Evolutionary conservation across 2,888 invertebrate genomes (phyloP), one percentile per base, ranked within the genome.

Genomic region (Myopa testacea): DNA sequence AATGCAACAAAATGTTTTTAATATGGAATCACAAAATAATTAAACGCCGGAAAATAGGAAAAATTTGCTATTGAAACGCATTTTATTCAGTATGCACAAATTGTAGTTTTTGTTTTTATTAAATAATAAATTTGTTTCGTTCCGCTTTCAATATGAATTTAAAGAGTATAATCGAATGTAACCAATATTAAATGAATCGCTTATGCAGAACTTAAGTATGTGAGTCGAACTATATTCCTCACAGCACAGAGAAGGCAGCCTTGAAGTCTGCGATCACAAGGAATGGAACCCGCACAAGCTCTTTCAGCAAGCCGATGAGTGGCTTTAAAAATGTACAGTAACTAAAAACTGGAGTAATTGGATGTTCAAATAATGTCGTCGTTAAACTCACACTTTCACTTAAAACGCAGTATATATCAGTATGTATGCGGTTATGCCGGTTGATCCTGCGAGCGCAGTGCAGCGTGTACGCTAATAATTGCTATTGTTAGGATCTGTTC

Each of bases 131-230:
- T 58, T 74, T 74, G 40, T 65, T 74, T 70, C 55, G 34, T 26
- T 73, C 62, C 38, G 65, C 52, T 38, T 58, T 67, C 68, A 75
- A 68, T 60, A 75, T 45, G 75, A 68, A 40, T 75, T 75, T 75
- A 52, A 14, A 74, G 45, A 55, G 19, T 75, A 68, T 68, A 75
- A 67, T 52, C 38, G 60, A 75, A 75, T 75, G 45, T 68, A 75
- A 60, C 69, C 55, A 75, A 75, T 69, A 60, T 52, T 75, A 68
- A 69, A 63, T 63, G 40, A 40, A 75, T 75, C 68, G 75, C 75
- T 75, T 75, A 75, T 58, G 38, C 67, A 68, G 34, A 75, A 60
- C 68, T 69, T 68, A 68, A 34, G 38, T 69, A 75, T n/a, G 26
- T 19, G 65, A 75, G 19, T 52, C 50, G 69, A 26, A 60, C 45